Conservation (phyloP, 1,140 invertebrate genomes). For the Eubasilissa regina region DNA sequence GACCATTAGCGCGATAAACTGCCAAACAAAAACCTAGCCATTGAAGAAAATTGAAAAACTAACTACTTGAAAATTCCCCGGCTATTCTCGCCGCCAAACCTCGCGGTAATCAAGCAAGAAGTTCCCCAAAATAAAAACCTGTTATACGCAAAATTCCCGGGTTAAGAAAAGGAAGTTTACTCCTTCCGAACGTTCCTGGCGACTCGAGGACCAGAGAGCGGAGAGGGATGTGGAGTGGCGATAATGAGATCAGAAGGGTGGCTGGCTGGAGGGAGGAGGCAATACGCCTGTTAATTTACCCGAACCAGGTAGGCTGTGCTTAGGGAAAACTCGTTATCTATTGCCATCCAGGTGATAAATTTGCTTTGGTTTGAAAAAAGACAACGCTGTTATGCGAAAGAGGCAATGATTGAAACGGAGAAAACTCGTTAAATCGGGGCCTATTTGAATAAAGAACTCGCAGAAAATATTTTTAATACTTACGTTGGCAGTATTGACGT, state of each 20-base stretch:
- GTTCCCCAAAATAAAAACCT: slow-evolving; percentile 22
- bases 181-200: slow-evolving; percentile 15
- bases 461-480: no score
- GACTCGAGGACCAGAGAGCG: not conserved
- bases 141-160: slow-evolving; percentile 34
- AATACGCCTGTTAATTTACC: slow-evolving; percentile 52
- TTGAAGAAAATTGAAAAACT: slow-evolving; percentile 11
- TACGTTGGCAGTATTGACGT: no score
- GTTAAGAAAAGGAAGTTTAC: slow-evolving; percentile 10
- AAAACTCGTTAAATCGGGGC: slow-evolving; percentile 11
- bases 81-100: not conserved
- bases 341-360: slow-evolving; percentile 49
- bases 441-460: not conserved
- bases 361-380: slow-evolving; percentile 40
- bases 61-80: slow-evolving; percentile 14
- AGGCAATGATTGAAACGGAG: slow-evolving; percentile 15
- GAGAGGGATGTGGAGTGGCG: not conserved
- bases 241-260: slow-evolving; percentile 15
- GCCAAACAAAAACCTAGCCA: not conserved
- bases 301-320: slow-evolving; percentile 42
- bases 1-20: slow-evolving; percentile 23
- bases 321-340: slow-evolving; percentile 47
- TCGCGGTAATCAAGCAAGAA: slow-evolving; percentile 15
- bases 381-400: slow-evolving; percentile 30
- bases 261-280: not conserved